Evolutionary conservation across 1,140 invertebrate genomes (phyloP).

Genomic region (Orius insidiosus): DNA sequence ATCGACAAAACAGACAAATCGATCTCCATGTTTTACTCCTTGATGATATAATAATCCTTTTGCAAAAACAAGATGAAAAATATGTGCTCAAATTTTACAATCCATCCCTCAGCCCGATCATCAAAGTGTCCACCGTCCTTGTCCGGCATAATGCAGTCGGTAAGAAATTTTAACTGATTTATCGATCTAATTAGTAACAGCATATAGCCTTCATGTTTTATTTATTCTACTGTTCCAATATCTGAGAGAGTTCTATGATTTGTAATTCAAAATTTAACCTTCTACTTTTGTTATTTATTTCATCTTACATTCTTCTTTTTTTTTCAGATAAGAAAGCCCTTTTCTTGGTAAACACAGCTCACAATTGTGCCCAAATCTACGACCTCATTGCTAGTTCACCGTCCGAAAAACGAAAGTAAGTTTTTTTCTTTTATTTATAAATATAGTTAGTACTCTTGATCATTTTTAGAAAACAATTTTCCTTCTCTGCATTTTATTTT

Average conservation of each 20-base stretch:
- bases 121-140: constrained; percentile 51
- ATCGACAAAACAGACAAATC: constrained; percentile 45
- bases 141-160: constrained; percentile 65
- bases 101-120: constrained; percentile 48
- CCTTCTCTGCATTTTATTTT: too few species aligned
- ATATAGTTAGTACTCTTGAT: too few species aligned
- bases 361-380: constrained; percentile 67
- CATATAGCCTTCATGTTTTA: too few species aligned
- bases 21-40: constrained; percentile 76
- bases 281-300: too few species aligned
- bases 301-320: too few species aligned
- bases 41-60: constrained; percentile 70
- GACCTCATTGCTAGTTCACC: constrained; percentile 64
- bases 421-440: too few species aligned
- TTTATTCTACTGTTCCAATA: too few species aligned
- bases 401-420: constrained; percentile 62
- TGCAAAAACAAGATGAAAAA: constrained; percentile 77
- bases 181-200: too few species aligned
- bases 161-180: too few species aligned
- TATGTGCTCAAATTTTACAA: constrained; percentile 61
- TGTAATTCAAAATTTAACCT: too few species aligned
- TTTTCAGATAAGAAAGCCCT: constrained; percentile 67
- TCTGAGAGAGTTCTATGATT: too few species aligned
- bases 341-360: constrained; percentile 64
- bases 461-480: too few species aligned